A percentile compares a stretch with the other conserved stretches of the same genome.
These are phyloP conservation scores for Pseudopodoces humilis DNA, from an alignment of 2,113 vertebrate genomes.

Conservation along the genomic window DNA sequence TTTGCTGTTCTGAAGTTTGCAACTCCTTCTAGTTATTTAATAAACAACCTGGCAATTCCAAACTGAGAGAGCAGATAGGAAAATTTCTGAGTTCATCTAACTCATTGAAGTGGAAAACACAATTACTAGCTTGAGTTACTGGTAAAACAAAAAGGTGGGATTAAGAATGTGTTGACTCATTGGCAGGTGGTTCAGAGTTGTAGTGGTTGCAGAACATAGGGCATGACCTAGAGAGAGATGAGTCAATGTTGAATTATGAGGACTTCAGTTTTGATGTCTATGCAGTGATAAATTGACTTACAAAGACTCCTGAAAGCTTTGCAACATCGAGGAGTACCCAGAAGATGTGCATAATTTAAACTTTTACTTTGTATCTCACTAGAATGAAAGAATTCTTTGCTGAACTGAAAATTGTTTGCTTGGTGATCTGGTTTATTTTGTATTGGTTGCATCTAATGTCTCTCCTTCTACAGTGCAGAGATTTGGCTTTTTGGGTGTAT, in stretches of 20 bases:
- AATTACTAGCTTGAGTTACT: not conserved
- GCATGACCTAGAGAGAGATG: not conserved
- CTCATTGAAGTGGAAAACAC: not conserved
- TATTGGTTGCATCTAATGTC: not conserved
- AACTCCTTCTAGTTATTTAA: not conserved
- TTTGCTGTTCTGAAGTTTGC: not conserved
- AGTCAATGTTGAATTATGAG: not conserved
- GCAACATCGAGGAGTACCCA: not conserved
- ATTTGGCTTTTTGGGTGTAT: not conserved
- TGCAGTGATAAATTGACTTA: not conserved
- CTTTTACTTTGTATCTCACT: not conserved
- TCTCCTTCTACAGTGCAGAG: not conserved
- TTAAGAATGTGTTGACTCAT: not conserved
- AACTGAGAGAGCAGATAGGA: not conserved
- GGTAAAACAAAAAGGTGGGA: not conserved
- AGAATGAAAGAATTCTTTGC: not conserved
- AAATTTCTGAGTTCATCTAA: not conserved
- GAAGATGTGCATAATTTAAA: not conserved
- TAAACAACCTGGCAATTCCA: not conserved
- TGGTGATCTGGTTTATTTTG: not conserved
- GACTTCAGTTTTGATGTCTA: accelerated
- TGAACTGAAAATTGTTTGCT: not conserved
- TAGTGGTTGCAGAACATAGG: not conserved
- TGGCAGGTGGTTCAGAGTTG: not conserved
- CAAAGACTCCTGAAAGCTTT: not conserved